Evolutionary conservation across 2,888 invertebrate genomes (phyloP).

Genomic region (Cantharis flavilabris): DNA sequence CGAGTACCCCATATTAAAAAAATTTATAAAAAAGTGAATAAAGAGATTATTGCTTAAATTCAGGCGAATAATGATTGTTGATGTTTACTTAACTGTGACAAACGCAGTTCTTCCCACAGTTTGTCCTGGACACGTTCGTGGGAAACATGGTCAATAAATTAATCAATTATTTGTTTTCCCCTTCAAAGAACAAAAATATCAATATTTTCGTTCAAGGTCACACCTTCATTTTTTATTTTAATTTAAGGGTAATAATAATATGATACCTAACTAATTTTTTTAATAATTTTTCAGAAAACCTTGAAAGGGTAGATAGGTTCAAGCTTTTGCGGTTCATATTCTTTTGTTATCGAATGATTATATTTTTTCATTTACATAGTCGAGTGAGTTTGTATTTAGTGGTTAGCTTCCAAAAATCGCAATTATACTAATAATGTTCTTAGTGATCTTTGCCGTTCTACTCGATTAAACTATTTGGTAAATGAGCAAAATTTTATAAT

Average conservation of each 20-base stretch:
- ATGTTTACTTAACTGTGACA: neutral
- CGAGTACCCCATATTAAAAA: too few species aligned
- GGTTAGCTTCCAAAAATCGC: neutral
- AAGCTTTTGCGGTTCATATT: neutral
- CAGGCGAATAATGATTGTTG: neutral
- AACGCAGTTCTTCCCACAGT: neutral
- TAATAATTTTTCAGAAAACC: too few species aligned
- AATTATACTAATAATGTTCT: neutral
- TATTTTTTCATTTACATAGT: neutral
- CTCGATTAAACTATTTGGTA: neutral
- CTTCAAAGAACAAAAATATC: neutral
- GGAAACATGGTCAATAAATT: neutral
- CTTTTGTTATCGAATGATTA: neutral
- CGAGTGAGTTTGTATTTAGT: neutral
- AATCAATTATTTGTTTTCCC: neutral
- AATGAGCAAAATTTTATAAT: neutral
- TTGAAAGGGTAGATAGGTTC: neutral
- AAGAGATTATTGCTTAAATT: neutral
- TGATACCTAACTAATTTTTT: too few species aligned
- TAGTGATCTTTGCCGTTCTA: neutral
- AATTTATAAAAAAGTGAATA: neutral
- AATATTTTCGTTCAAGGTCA: too few species aligned
- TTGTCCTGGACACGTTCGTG: neutral
- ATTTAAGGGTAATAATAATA: too few species aligned
- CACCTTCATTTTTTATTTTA: too few species aligned